Evolutionary conservation across 92 coral and sea anemone genomes (phyloP).

Genomic region (Palythoa caribaeorum): DNA sequence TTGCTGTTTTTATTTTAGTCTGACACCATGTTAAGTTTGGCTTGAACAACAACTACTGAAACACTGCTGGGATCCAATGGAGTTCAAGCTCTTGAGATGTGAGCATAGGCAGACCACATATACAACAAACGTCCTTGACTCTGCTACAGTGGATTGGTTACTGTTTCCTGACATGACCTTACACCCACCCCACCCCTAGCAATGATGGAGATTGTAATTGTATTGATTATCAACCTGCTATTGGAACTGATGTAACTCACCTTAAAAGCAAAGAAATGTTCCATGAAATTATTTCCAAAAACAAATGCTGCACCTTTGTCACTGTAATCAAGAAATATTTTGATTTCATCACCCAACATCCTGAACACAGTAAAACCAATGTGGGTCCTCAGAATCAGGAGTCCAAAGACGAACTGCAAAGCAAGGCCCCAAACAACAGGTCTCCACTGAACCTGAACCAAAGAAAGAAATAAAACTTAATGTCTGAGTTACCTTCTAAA

Average conservation of each 20-base stretch:
- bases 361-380: conserved; percentile 79
- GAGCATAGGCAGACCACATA: no score
- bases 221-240: background rate
- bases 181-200: no score
- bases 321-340: conserved; percentile 83
- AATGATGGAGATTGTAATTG: no score
- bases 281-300: conserved; percentile 71
- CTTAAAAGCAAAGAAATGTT: conserved; percentile 94
- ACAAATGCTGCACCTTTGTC: conserved; percentile 83
- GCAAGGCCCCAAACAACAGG: conserved; percentile 97
- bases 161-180: no score
- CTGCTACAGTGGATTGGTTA: no score
- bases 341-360: conserved; percentile 79
- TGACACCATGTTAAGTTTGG: no score
- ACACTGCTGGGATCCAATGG: no score
- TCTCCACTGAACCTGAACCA: conserved; percentile 86
- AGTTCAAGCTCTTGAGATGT: no score
- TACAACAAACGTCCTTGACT: no score
- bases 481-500: background rate
- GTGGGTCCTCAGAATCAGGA: conserved; percentile 85
- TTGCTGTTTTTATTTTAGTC: no score
- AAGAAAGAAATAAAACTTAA: background rate
- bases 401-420: conserved; percentile 91
- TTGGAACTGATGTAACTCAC: conserved; percentile 39
- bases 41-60: no score